phyloP scores from a whole-genome alignment of 2,888 invertebrate genomes.

The Ptychoptera contaminata region DNA sequence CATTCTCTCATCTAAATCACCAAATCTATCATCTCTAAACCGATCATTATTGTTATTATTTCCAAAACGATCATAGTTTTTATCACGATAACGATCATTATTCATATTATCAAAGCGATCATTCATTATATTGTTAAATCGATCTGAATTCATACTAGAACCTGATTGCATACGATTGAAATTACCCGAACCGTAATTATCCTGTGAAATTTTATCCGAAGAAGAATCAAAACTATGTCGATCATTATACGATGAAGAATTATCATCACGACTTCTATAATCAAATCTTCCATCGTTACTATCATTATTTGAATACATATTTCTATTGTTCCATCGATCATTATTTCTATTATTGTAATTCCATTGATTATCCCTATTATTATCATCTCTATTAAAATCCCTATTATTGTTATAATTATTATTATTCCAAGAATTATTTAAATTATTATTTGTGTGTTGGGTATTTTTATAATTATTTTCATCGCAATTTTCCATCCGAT shows the following conservation, averaged over 20 bases:
- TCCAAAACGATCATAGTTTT: not conserved
- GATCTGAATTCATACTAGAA: too few species aligned
- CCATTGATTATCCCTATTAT: slow-evolving; percentile 4
- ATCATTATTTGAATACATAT: not conserved
- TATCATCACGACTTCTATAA: not conserved
- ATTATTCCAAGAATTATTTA: too few species aligned
- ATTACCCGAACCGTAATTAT: too few species aligned
- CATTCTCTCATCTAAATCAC: not conserved
- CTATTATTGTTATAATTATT: not conserved
- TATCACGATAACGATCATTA: not conserved
- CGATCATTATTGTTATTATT: too few species aligned
- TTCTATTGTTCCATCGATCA: not conserved
- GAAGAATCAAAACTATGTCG: too few species aligned
- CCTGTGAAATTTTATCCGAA: too few species aligned
- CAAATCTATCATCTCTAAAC: not conserved
- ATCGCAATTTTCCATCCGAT: not conserved
- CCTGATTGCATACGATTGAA: too few species aligned
- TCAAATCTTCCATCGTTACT: not conserved
- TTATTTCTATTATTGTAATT: slow-evolving; percentile 5
- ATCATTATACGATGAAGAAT: too few species aligned
- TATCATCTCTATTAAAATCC: not conserved
- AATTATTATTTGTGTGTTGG: too few species aligned
- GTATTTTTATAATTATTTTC: too few species aligned
- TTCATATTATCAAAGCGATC: not conserved
- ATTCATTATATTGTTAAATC: not conserved